A percentile compares a stretch with the other conserved stretches of the same genome.
phyloP scores from a whole-genome alignment of 2,888 invertebrate species.

The Leptopterna dolabrata region DNA sequence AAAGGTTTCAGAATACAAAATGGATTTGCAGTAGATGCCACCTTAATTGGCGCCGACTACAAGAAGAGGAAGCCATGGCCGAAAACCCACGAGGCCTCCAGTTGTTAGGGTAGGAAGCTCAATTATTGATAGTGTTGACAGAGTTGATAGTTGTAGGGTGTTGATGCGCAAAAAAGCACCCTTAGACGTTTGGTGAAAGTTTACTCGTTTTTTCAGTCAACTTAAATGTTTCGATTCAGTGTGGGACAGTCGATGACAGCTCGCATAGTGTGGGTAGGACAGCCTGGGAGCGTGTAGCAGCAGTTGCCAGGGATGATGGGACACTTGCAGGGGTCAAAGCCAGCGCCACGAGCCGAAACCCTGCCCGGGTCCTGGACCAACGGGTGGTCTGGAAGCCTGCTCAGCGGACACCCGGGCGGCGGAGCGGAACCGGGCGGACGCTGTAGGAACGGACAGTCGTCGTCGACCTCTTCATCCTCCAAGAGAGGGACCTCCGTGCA shows the following conservation, averaged over 20 bases:
- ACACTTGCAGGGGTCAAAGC: neutral
- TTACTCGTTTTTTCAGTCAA: too few species aligned
- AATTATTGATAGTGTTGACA: too few species aligned
- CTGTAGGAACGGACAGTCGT: constrained; percentile 4
- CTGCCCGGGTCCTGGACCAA: neutral
- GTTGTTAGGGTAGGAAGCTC: too few species aligned
- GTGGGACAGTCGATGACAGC: neutral
- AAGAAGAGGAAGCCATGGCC: too few species aligned
- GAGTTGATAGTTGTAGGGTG: too few species aligned
- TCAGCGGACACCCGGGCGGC: neutral
- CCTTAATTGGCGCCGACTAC: too few species aligned
- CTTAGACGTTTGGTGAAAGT: too few species aligned
- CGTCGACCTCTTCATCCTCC: constrained; percentile 14
- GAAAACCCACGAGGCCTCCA: too few species aligned
- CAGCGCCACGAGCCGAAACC: neutral
- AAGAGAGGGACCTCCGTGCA: constrained; percentile 17
- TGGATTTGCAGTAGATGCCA: too few species aligned
- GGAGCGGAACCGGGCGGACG: neutral
- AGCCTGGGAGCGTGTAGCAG: constrained; percentile 27
- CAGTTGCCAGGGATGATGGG: constrained; percentile 20
- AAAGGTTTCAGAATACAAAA: too few species aligned
- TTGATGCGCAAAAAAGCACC: too few species aligned
- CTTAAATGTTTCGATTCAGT: too few species aligned
- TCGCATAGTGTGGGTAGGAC: constrained; percentile 1
- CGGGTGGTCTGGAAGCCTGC: neutral